These are phyloP conservation scores for Mantis religiosa DNA, from an alignment of 2,888 invertebrate species.

Conservation along the genomic window DNA sequence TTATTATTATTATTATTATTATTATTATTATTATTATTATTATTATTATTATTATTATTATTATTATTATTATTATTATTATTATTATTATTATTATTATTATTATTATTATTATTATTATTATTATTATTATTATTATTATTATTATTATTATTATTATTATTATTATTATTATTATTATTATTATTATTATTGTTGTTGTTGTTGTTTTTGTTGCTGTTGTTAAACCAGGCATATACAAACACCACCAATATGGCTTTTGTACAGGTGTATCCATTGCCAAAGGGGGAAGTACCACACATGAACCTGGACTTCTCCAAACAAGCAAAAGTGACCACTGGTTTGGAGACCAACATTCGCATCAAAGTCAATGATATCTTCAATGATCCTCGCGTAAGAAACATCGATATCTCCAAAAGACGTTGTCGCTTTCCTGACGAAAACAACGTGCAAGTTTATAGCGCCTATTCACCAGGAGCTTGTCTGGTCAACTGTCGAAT, in stretches of 20 bases:
- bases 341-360: constrained; percentile 35
- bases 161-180: no score
- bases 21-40: no score
- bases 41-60: no score
- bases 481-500: constrained; percentile 61
- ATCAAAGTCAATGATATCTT: constrained; percentile 55
- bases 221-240: constrained; percentile 45
- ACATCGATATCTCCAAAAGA: constrained; percentile 64
- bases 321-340: constrained; percentile 31
- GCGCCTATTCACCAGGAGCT: constrained; percentile 53
- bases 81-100: no score
- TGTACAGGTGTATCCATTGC: constrained; percentile 25
- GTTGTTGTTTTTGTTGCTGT: no score
- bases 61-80: no score
- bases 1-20: no score
- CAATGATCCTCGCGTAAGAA: constrained; percentile 65
- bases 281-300: constrained; percentile 24
- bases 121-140: no score
- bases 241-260: constrained; percentile 39
- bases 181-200: no score
- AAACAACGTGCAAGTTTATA: constrained; percentile 42
- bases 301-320: constrained; percentile 14
- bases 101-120: no score
- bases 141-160: no score
- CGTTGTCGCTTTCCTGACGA: constrained; percentile 68